phyloP scores from a whole-genome alignment of 2,888 invertebrate genomes.

The Tholera decimalis region DNA sequence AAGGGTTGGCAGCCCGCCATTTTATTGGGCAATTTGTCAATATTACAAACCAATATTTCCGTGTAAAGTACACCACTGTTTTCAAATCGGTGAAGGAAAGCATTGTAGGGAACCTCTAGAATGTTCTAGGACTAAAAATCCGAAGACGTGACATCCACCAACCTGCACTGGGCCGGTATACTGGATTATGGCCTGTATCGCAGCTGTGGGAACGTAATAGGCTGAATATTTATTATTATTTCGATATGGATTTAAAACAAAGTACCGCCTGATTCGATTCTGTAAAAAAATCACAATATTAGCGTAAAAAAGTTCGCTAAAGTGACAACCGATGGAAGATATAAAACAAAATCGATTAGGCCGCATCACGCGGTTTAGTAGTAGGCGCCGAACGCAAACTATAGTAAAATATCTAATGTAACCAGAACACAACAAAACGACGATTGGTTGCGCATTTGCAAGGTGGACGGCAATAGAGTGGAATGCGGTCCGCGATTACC shows the following conservation, averaged over 20 bases:
- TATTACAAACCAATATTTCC: slow-evolving; percentile 33
- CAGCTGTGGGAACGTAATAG: too few species aligned
- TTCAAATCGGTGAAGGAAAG: too few species aligned
- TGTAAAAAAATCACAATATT: background rate
- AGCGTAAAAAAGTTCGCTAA: background rate
- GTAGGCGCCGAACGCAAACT: background rate
- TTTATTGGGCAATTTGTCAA: slow-evolving; percentile 48
- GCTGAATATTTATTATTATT: too few species aligned
- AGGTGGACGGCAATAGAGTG: slow-evolving; percentile 53
- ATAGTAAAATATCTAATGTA: slow-evolving; percentile 12
- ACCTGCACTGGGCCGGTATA: too few species aligned
- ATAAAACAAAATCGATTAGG: background rate
- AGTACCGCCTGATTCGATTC: too few species aligned
- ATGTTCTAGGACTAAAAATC: too few species aligned
- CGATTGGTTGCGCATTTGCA: slow-evolving; percentile 40
- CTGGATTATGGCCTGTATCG: too few species aligned
- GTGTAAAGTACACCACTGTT: too few species aligned
- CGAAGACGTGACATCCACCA: too few species aligned
- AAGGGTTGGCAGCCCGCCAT: slow-evolving; percentile 44
- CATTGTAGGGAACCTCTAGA: too few species aligned
- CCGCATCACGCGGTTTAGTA: background rate
- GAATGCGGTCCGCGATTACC: slow-evolving; percentile 69
- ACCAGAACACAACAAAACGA: slow-evolving; percentile 24
- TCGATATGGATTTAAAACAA: too few species aligned
- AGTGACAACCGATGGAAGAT: slow-evolving; percentile 2